Conservation (phyloP, 2,113 vertebrate species). For the Pipra filicauda region DNA sequence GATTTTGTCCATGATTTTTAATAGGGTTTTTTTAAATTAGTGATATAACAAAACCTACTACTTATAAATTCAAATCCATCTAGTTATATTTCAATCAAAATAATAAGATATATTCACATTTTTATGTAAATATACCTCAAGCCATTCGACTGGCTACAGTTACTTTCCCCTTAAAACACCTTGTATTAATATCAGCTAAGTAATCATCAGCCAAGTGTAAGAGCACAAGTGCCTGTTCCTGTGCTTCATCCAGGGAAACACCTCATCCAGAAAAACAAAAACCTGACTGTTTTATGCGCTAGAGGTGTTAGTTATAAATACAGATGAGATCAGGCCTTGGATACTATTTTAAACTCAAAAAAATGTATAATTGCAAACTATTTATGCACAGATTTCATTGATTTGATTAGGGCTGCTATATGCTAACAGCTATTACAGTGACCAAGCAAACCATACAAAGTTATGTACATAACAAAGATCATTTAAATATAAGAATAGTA, state of each 20-base stretch:
- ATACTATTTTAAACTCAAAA: background rate
- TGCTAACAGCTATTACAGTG: background rate
- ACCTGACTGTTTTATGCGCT: background rate
- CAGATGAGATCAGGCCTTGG: background rate
- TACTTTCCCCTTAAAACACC: background rate
- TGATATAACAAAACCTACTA: background rate
- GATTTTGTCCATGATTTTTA: background rate
- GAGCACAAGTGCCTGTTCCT: background rate
- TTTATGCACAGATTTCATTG: background rate
- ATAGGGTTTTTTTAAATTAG: background rate
- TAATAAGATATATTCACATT: background rate
- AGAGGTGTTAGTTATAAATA: background rate
- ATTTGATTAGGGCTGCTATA: background rate
- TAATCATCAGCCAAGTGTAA: background rate
- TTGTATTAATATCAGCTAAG: background rate
- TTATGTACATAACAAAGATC: background rate
- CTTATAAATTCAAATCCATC: background rate
- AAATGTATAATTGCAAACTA: background rate
- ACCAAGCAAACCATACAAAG: background rate
- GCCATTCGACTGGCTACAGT: background rate
- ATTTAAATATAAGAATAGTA: background rate
- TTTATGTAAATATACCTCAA: background rate
- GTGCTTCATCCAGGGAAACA: background rate
- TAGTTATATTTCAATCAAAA: background rate
- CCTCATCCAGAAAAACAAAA: background rate